A percentile compares a stretch with the other conserved stretches of the same genome.
Evolutionary conservation across 2,113 vertebrate genomes (phyloP).

Genomic region (Lepisosteus oculatus): DNA sequence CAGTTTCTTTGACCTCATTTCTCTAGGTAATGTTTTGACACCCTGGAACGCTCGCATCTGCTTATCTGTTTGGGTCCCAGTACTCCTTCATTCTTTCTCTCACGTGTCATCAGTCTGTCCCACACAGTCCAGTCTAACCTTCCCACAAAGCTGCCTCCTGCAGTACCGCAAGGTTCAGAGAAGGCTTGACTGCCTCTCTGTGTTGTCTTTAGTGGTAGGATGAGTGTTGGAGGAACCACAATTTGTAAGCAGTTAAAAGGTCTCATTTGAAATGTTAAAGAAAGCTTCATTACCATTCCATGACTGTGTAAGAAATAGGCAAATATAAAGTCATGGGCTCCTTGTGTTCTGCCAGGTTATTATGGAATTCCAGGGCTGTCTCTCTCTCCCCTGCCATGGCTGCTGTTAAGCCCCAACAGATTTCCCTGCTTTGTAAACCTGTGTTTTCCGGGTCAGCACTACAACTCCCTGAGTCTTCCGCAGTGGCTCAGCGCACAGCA

Average conservation of each 20-base stretch:
- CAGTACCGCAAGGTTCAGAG: too few species aligned
- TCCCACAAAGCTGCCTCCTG: too few species aligned
- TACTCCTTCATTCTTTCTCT: too few species aligned
- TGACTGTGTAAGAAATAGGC: neutral
- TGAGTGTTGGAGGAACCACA: neutral
- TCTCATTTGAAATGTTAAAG: neutral
- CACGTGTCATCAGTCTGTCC: too few species aligned
- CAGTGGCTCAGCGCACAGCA: constrained; percentile 20
- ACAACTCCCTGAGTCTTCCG: constrained; percentile 54
- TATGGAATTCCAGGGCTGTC: constrained; percentile 33
- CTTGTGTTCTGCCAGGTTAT: constrained; percentile 21
- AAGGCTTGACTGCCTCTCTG: too few species aligned
- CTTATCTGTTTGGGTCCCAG: too few species aligned
- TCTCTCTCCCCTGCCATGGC: too few species aligned
- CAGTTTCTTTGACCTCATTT: too few species aligned
- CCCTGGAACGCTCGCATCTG: too few species aligned
- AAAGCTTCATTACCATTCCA: neutral
- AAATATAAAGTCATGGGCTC: constrained; percentile 6
- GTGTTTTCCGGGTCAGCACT: constrained; percentile 56
- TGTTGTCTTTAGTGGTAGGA: neutral
- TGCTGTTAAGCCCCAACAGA: neutral
- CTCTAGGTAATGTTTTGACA: too few species aligned
- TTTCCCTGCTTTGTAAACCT: neutral
- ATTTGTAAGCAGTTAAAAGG: constrained; percentile 2
- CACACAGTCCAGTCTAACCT: too few species aligned